phyloP scores from a whole-genome alignment of 2,113 vertebrate species.

The Cryptomyrus ogoouensis region DNA sequence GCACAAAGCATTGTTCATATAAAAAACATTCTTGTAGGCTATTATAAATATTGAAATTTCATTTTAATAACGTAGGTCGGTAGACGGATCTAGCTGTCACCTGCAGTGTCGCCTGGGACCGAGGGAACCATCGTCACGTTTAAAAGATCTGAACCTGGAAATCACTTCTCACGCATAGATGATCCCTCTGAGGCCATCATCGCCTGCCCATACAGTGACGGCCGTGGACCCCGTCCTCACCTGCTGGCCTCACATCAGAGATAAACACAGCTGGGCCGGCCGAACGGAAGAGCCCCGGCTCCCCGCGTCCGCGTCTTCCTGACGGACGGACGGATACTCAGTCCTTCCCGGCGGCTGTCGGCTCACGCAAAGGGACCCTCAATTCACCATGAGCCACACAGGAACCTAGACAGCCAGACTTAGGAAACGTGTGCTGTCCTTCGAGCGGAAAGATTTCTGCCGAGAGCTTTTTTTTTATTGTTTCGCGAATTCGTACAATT shows the following conservation, averaged over 20 bases:
- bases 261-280: conserved; percentile 43
- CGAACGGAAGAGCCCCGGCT: conserved; percentile 35
- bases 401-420: not conserved
- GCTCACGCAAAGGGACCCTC: conserved; percentile 33
- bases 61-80: not conserved
- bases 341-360: conserved; percentile 33
- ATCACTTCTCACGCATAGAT: conserved; percentile 16
- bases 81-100: not conserved
- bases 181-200: conserved; percentile 25
- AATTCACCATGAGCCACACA: conserved; percentile 29
- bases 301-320: conserved; percentile 33
- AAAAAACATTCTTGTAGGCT: not conserved
- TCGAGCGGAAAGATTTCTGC: not conserved
- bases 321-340: conserved; percentile 27
- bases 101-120: not conserved
- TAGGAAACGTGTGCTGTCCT: conserved; percentile 16
- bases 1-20: not conserved
- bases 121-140: not conserved
- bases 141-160: not conserved
- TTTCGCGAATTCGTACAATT: not conserved
- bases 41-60: not conserved
- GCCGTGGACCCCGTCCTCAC: conserved; percentile 22
- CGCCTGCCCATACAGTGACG: conserved; percentile 22
- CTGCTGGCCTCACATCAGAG: conserved; percentile 38
- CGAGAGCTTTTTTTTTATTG: not conserved